Base-by-base conservation (phyloP, 2,888 invertebrate genomes). In the Pseudanteris insignis region DNA sequence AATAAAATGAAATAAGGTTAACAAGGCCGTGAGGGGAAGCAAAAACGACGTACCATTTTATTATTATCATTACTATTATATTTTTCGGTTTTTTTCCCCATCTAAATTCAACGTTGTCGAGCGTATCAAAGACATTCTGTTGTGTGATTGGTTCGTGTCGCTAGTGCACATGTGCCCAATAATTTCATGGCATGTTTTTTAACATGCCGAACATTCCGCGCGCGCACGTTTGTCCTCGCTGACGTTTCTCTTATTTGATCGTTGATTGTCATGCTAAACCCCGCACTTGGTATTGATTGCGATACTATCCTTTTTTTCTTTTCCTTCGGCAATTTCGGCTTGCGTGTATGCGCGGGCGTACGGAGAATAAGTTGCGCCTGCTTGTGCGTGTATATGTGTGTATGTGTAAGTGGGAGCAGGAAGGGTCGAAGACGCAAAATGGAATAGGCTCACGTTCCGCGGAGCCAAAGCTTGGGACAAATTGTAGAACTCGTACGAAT, bases 191-290 rank as follows among this genome's bases (percentile, higher is more conserved):
- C 50, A 46, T 48, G 50, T 61, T 55, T 44, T n/a, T 61, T 61
- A 51, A 55, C 55, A 55, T 60, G 43, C 59, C 51, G 55, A 50
- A 46, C 36, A 55, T 55, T 50, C 50, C 54, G 24, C 46, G 18
- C n/a, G 59, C 60, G 63, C 54, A 63, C 65, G 58, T 60, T 65
- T 64, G 55, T 54, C 43, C 66, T 66, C 65, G 70, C 65, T 71
- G 70, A 72, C 71, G 65, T 72, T 64, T 70, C 73, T 71, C 67
- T 72, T 71, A 71, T 73, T 73, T 72, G 73, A 73, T 75, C 72
- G 71, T 73, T 73, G 75, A 75, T 75, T 74, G 73, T 75, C 75
- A 75, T 74, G 73, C 75, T 71, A 75, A 73, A 75, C 65, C 70
- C 70, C 68, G 66, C 69, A 70, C 69, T 67, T 71, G 68, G 67